phyloP scores from a whole-genome alignment of 2,888 invertebrate genomes.

The Scaptomyza tumidula region DNA sequence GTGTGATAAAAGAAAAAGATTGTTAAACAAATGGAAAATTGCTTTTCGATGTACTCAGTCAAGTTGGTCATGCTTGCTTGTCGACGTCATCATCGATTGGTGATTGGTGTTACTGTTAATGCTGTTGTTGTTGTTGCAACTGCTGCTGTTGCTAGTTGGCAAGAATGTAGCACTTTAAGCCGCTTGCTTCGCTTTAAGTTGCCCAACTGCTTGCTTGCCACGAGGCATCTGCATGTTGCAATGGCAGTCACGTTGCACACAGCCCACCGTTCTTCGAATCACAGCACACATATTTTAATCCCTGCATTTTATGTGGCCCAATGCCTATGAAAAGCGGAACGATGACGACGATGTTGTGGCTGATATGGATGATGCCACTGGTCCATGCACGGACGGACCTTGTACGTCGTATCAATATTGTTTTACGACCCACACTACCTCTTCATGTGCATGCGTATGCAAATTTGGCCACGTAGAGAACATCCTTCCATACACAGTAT shows the following conservation, averaged over 20 bases:
- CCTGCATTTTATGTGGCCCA: constrained; percentile 57
- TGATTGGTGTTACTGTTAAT: constrained; percentile 1
- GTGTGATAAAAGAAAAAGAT: constrained; percentile 25
- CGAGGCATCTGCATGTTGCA: constrained; percentile 37
- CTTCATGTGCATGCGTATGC: constrained; percentile 49
- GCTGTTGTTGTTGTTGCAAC: no score
- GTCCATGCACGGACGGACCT: constrained; percentile 36
- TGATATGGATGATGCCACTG: constrained; percentile 35
- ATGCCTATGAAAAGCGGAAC: constrained; percentile 40
- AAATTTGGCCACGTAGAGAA: constrained; percentile 54
- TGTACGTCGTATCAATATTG: constrained; percentile 71
- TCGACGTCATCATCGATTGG: constrained; percentile 48
- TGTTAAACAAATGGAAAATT: constrained; percentile 76
- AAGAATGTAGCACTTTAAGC: constrained; percentile 31
- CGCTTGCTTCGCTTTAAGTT: constrained; percentile 29
- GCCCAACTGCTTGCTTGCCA: constrained; percentile 31
- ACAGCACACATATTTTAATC: constrained; percentile 55
- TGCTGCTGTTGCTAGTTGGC: constrained; percentile 3
- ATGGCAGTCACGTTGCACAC: constrained; percentile 21
- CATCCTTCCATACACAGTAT: constrained; percentile 16
- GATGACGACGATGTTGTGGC: constrained; percentile 44
- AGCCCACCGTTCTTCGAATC: constrained; percentile 19
- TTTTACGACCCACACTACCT: constrained; percentile 48
- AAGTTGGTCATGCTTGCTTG: constrained; percentile 38
- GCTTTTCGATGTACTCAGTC: constrained; percentile 75